Evolutionary conservation across 37 sponge, comb jelly and placozoan genomes (phyloP).

Genomic region (Amphimedon queenslandica): DNA sequence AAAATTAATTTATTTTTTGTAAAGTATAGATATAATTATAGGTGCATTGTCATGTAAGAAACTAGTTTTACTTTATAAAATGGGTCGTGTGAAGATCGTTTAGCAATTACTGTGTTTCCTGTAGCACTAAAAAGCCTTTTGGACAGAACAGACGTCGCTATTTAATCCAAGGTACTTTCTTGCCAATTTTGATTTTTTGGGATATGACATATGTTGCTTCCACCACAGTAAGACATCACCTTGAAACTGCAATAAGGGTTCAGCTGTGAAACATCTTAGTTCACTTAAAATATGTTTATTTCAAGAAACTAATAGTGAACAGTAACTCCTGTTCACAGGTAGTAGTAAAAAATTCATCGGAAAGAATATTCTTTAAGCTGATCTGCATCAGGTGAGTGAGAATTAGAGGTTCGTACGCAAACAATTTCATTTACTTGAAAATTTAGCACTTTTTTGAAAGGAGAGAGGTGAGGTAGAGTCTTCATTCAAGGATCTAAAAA

Average conservation of each 20-base stretch:
- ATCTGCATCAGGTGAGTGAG: no score
- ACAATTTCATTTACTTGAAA: background rate
- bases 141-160: constrained; percentile 31
- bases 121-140: constrained; percentile 19
- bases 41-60: constrained; percentile 15
- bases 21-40: background rate
- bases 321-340: no score
- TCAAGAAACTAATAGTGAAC: background rate
- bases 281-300: background rate
- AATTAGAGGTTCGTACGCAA: background rate
- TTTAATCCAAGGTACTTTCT: constrained; percentile 3
- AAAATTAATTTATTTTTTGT: constrained; percentile 3
- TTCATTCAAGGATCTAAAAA: constrained; percentile 8
- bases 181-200: background rate
- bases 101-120: constrained; percentile 1
- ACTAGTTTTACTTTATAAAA: constrained; percentile 16
- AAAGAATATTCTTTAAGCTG: background rate
- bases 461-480: constrained; percentile 1
- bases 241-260: background rate
- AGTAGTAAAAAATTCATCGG: background rate
- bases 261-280: background rate
- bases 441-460: background rate
- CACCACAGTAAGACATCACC: constrained; percentile 14
- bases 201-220: background rate
- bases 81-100: constrained; percentile 13